Percentiles rank a stretch among this genome's conserved stretches.
These are phyloP conservation scores for Corapipo altera DNA, from an alignment of 2,113 vertebrate genomes.

Conservation along the genomic window DNA sequence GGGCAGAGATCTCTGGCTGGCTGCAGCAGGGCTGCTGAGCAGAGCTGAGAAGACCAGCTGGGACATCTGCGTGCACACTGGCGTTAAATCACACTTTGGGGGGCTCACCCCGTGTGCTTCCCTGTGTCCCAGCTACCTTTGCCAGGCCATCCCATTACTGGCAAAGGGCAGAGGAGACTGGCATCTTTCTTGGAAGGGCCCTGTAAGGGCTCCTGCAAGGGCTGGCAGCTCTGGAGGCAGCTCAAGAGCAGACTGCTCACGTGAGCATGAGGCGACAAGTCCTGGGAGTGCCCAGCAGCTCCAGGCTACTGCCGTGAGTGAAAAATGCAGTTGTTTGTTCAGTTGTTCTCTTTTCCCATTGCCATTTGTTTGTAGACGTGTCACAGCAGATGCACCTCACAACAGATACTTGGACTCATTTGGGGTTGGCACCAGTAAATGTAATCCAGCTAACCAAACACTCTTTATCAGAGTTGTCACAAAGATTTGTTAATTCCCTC, in stretches of 20 bases:
- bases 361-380: constrained; percentile 32
- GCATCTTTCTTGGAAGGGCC: not conserved
- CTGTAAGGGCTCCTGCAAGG: not conserved
- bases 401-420: not conserved
- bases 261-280: not conserved
- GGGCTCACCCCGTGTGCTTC: not conserved
- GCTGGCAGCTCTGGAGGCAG: not conserved
- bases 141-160: not conserved
- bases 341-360: not conserved
- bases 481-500: not conserved
- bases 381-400: constrained; percentile 33
- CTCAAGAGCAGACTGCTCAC: not conserved
- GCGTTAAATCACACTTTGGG: not conserved
- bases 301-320: accelerated
- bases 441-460: constrained; percentile 9
- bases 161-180: not conserved
- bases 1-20: not conserved
- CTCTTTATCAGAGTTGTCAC: not conserved
- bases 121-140: not conserved
- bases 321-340: constrained; percentile 26
- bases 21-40: not conserved
- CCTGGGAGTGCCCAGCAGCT: constrained; percentile 36
- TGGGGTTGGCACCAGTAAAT: not conserved
- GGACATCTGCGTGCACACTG: not conserved
- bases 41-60: not conserved